Conservation (phyloP, 2,888 invertebrate species). For the Seladonia tumulorum region DNA sequence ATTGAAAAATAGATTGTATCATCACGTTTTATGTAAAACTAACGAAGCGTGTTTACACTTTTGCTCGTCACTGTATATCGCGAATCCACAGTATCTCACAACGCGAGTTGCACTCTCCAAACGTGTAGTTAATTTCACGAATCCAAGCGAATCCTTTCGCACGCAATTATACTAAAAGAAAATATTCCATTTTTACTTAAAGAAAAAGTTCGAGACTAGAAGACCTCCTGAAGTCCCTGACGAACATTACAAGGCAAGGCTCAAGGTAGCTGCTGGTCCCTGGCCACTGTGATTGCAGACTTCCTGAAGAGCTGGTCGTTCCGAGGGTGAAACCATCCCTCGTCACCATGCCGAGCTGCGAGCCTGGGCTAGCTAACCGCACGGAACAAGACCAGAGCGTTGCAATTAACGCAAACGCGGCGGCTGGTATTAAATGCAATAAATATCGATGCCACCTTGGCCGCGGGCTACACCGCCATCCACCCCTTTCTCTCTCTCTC, state of each 20-base stretch:
- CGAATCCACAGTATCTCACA: no score
- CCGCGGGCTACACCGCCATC: conserved; percentile 13
- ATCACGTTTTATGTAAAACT: no score
- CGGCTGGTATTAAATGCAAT: conserved; percentile 58
- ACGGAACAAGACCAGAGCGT: conserved; percentile 24
- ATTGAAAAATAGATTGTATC: no score
- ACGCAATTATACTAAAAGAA: no score
- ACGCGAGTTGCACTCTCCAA: no score
- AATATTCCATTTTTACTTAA: no score
- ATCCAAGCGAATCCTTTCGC: no score
- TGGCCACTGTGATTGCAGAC: conserved; percentile 23
- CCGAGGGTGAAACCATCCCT: conserved; percentile 15
- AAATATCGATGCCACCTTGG: conserved; percentile 59
- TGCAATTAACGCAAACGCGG: conserved; percentile 59
- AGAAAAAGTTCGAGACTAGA: no score
- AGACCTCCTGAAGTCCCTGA: no score
- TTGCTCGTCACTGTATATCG: no score
- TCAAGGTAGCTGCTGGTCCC: conserved; percentile 22
- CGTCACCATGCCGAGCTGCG: background rate
- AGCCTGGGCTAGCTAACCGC: conserved; percentile 36
- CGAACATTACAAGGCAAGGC: conserved; percentile 32
- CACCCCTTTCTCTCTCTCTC: background rate
- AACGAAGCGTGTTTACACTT: no score
- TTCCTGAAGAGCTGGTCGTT: conserved; percentile 13
- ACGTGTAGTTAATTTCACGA: no score